Evolutionary conservation across 2,113 vertebrate species (phyloP).

Genomic region (Leptobrachium leishanense): DNA sequence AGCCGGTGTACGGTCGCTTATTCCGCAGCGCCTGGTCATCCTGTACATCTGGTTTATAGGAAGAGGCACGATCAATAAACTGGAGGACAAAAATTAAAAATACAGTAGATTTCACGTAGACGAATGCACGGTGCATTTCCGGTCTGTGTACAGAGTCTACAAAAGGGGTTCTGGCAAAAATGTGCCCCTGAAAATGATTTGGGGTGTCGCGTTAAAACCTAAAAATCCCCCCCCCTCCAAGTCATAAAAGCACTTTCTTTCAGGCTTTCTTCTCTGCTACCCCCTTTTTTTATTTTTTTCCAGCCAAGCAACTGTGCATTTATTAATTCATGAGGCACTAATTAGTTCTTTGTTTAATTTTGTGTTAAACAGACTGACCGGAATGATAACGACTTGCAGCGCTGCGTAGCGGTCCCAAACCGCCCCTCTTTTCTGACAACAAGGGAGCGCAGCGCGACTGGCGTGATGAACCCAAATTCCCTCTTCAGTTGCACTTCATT

Average conservation of each 20-base stretch:
- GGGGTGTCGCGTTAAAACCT: not conserved
- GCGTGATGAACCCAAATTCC: constrained; percentile 99
- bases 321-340: constrained; percentile 99
- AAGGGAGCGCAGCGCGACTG: constrained; percentile 96
- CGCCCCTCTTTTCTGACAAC: constrained; percentile 98
- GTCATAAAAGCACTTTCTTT: constrained; percentile 82
- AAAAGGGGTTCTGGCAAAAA: too few relatives aligned
- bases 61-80: too few relatives aligned
- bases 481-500: constrained; percentile 99
- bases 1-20: too few relatives aligned
- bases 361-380: constrained; percentile 99
- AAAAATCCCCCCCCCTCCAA: constrained; percentile 8
- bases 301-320: constrained; percentile 98
- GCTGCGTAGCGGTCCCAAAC: constrained; percentile 95
- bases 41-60: too few relatives aligned
- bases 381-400: constrained; percentile 99
- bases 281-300: constrained; percentile 77
- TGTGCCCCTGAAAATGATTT: not conserved
- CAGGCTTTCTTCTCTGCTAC: constrained; percentile 97
- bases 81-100: too few relatives aligned
- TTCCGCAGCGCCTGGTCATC: too few relatives aligned
- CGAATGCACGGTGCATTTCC: too few relatives aligned
- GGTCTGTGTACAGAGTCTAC: too few relatives aligned
- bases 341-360: constrained; percentile 99
- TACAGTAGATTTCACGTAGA: too few relatives aligned